These are phyloP conservation scores for Dicentrarchus labrax DNA, from an alignment of 2,113 vertebrate genomes.

Conservation along the genomic window DNA sequence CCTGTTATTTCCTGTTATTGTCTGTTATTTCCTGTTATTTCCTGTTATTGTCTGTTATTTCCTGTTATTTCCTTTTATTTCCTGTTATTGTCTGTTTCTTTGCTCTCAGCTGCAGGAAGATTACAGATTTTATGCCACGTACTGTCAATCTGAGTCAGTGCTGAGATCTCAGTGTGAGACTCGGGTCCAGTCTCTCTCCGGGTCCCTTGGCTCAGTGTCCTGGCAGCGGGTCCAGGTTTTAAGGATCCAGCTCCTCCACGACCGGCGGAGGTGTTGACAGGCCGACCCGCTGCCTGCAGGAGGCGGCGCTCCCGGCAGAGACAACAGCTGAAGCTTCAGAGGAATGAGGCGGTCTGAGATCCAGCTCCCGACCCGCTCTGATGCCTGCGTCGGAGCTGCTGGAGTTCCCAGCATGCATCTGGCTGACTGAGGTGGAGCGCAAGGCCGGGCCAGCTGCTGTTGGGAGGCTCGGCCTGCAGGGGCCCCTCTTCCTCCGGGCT, in stretches of 20 bases:
- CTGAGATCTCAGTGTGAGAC: no score
- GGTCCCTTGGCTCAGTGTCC: not conserved
- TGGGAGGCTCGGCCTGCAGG: conserved; percentile 37
- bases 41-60: no score
- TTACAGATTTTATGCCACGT: no score
- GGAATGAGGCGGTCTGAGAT: not conserved
- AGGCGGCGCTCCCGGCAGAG: conserved; percentile 18
- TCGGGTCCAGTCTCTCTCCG: no score
- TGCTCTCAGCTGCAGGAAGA: no score
- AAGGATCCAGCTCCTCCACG: conserved; percentile 23
- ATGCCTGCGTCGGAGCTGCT: not conserved
- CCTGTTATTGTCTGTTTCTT: no score
- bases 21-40: no score
- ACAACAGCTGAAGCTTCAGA: conserved; percentile 29
- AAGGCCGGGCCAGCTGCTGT: conserved; percentile 47
- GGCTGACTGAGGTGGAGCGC: conserved; percentile 41
- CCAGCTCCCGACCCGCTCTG: not conserved
- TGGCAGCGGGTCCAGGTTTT: not conserved
- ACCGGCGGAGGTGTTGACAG: conserved; percentile 25
- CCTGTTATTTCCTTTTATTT: no score
- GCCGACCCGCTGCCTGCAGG: conserved; percentile 5
- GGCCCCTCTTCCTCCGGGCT: conserved; percentile 33
- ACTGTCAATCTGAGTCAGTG: no score
- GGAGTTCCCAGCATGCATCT: conserved; percentile 60
- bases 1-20: no score